phyloP scores from a whole-genome alignment of 2,888 invertebrate genomes.

The Lacanobia wlatinum region DNA sequence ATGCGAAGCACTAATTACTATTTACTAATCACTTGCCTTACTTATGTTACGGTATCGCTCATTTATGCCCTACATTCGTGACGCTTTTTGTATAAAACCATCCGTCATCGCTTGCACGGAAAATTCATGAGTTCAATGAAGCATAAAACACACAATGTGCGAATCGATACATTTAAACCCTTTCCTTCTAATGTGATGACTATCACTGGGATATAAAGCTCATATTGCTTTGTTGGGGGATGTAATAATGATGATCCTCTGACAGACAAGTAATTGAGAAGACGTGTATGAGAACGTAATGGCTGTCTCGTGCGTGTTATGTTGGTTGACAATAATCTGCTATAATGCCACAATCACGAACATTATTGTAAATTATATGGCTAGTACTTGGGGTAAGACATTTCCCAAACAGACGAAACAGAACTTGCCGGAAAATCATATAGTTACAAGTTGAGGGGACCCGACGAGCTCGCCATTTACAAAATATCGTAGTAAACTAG shows the following conservation, averaged over 20 bases:
- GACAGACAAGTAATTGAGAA: constrained; percentile 47
- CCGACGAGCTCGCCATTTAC: not conserved
- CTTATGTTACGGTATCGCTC: constrained; percentile 61
- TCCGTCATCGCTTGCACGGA: constrained; percentile 43
- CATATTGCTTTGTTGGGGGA: not conserved
- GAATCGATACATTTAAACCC: constrained; percentile 14
- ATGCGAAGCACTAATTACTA: constrained; percentile 60
- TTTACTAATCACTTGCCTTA: constrained; percentile 59
- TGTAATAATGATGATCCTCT: constrained; percentile 33
- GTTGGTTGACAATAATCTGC: constrained; percentile 57
- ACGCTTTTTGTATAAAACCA: constrained; percentile 44
- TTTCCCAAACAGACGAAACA: constrained; percentile 34
- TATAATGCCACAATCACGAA: constrained; percentile 43
- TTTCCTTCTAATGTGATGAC: not conserved
- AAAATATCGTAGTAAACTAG: constrained; percentile 3
- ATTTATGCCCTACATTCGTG: constrained; percentile 52
- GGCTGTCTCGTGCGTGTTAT: constrained; percentile 56
- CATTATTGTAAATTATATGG: constrained; percentile 45
- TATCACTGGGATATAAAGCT: constrained; percentile 21
- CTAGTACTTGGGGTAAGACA: constrained; percentile 12
- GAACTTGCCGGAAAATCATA: constrained; percentile 4
- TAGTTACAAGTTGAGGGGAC: not conserved
- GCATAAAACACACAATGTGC: constrained; percentile 51
- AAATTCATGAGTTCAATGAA: constrained; percentile 53
- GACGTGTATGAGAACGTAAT: constrained; percentile 54